Evolutionary conservation across 2,888 invertebrate species (phyloP).

Genomic region (Mimumesa dahlbomi): DNA sequence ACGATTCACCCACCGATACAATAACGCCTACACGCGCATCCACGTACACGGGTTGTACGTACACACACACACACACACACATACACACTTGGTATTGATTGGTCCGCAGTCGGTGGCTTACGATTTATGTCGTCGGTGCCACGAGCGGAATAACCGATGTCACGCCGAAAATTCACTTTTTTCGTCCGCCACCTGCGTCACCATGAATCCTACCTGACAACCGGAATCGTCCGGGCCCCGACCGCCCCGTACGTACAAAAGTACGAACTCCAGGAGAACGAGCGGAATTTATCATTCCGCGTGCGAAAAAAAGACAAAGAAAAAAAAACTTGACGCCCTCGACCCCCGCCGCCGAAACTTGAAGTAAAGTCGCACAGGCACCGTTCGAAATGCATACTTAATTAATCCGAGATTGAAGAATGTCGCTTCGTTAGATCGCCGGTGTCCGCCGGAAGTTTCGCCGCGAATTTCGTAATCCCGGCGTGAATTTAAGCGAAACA

Average conservation of each 20-base stretch:
- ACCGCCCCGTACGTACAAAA: slow-evolving; percentile 28
- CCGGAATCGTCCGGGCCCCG: slow-evolving; percentile 49
- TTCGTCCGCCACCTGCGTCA: slow-evolving; percentile 57
- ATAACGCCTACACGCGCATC: neutral
- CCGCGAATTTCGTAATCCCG: too few relatives aligned
- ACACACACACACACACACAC: neutral
- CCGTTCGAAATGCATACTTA: too few relatives aligned
- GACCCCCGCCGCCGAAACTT: too few relatives aligned
- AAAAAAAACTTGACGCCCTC: too few relatives aligned
- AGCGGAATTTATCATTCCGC: slow-evolving; percentile 40
- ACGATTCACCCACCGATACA: slow-evolving; percentile 6
- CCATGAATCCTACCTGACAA: slow-evolving; percentile 61
- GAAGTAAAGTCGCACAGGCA: too few relatives aligned
- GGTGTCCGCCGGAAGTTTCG: too few relatives aligned
- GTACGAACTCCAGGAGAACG: slow-evolving; percentile 39
- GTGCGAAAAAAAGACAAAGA: neutral
- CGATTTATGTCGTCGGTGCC: slow-evolving; percentile 67
- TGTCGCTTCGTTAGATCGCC: too few relatives aligned
- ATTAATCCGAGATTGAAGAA: too few relatives aligned
- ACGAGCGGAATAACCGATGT: slow-evolving; percentile 66
- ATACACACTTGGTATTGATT: slow-evolving; percentile 47
- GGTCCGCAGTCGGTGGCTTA: slow-evolving; percentile 59
- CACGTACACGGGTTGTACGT: neutral
- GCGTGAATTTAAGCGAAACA: too few relatives aligned
- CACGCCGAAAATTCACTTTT: slow-evolving; percentile 64